Base-by-base conservation (phyloP, 37 sponge, comb jelly and placozoan genomes). In the Petrosia ficiformis region DNA sequence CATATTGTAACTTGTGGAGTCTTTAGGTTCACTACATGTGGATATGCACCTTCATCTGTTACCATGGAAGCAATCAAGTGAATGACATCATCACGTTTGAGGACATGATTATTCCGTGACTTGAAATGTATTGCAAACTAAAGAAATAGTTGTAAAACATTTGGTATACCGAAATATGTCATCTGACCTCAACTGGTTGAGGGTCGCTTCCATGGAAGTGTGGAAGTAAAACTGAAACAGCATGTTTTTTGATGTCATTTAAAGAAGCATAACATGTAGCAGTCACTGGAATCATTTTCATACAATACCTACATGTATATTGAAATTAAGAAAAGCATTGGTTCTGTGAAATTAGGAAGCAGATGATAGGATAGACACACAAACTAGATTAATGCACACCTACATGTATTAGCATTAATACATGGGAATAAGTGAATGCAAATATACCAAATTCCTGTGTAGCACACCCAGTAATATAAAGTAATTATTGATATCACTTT, bases 91-190 rank as follows among this genome's bases (percentile, higher is more conserved):
- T 94, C 95, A 3, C 91, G 75, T 34, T 77, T 84, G 71, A 77
- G n/a, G 2, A 29, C 68, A 38, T 11, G 43, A 57, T 82, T 82
- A 34, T 82, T 82, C 10, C 83, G 41, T 11, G 56, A 39, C 28
- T 86, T 91, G 77, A 77, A 91, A 24, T 35, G 72, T 3, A 91
- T 80, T 36, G 87, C 79, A 91, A 86, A 91, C 83, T 86, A 41
- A 0, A 34, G n/a, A n/a, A n/a, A n/a, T n/a, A n/a, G n/a, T 4
- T 16, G 2, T 4, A 34, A 32, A 40, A 37, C 11, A 61, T 24
- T 26, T 5, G 11, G 14, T 22, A 61, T 26, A 61, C n/a, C n/a
- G n/a, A 61, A 48, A 48, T 19, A 48, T 19, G 10, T 61, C n/a
- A n/a, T n/a, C n/a, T 26, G 29, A 40, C 52, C 32, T 44, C 31